Base-by-base conservation (phyloP, 2,113 vertebrate species). In the Cottus gobio region DNA sequence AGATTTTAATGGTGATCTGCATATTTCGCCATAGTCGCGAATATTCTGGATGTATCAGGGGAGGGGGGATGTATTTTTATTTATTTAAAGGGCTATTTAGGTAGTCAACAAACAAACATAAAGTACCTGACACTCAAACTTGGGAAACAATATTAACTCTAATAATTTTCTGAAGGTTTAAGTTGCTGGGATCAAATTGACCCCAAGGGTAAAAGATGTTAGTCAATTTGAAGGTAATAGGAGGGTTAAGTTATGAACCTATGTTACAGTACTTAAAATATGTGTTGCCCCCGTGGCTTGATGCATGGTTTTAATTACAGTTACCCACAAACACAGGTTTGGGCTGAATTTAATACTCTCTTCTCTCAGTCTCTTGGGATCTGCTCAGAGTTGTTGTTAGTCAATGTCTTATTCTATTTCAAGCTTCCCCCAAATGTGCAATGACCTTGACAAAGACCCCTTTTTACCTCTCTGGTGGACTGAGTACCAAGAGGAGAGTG, bases 331-430 rank as follows among this genome's bases (percentile, higher is more conserved):
- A 79, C 79, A 83, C 80, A 15, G 37, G 66, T 78, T 74, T 7
- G 31, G 37, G 30, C 56, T 78, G 67, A 79, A 80, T 84, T 85
- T 67, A 85, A 86, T 79, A 64, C 71, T 75, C 74, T 79, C 75
- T 63, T 62, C 68, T 75, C 56, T 69, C 60, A 37, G 39, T 84
- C 85, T 79, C 80, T 15, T 31, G 57, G 81, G 86, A 87, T 80
- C 78, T 75, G 81, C 82, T 76, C 75, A 83, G 71, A 72, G 69
- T 60, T 80, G 28, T 71, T 77, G 48, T 77, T 76, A 65, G 44
- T 71, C 72, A 74, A 84, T 83, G 77, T 80, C 48, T 64, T 57
- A 50, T 76, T 89, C 88, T 89, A 89, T 93, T 91, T 90, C 83
- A 65, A 83, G 75, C 83, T 65, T 78, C 62, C 12, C 52, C 72